phyloP scores from a whole-genome alignment of 2,888 invertebrate genomes.

The Cheilosia urbana region DNA sequence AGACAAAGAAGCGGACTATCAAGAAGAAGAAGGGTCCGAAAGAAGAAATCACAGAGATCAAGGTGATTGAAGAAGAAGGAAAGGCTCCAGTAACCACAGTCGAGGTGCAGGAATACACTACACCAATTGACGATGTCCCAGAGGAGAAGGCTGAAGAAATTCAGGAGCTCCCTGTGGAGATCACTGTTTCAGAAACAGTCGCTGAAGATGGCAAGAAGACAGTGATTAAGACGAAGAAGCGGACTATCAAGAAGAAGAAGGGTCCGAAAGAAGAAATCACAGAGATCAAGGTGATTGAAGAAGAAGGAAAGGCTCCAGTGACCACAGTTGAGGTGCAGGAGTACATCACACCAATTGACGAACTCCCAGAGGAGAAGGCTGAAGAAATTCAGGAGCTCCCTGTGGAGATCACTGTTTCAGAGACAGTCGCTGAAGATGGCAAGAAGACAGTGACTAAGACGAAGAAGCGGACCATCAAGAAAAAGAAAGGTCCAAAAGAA shows the following conservation, averaged over 20 bases:
- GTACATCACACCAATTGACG: conserved; percentile 78
- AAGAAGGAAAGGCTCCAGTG: conserved; percentile 79
- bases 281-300: conserved; percentile 74
- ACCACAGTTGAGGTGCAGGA: conserved; percentile 80
- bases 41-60: conserved; percentile 67
- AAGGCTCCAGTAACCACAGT: conserved; percentile 79
- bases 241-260: conserved; percentile 82
- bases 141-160: conserved; percentile 78
- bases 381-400: conserved; percentile 79
- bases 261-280: conserved; percentile 78
- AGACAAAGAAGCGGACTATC: conserved; percentile 82
- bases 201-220: conserved; percentile 81
- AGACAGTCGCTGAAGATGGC: conserved; percentile 81
- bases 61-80: conserved; percentile 78
- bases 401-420: conserved; percentile 80
- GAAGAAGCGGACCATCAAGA: conserved; percentile 83
- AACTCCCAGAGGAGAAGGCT: conserved; percentile 78
- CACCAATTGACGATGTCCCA: conserved; percentile 78
- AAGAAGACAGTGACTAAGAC: conserved; percentile 80
- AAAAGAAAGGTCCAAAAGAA: conserved; percentile 80
- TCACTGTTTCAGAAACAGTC: conserved; percentile 81
- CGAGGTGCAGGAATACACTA: conserved; percentile 79
- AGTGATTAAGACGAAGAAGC: conserved; percentile 80
- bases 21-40: conserved; percentile 82
- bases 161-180: conserved; percentile 81